phyloP scores from a whole-genome alignment of 2,888 invertebrate genomes.

The Callosobruchus maculatus region DNA sequence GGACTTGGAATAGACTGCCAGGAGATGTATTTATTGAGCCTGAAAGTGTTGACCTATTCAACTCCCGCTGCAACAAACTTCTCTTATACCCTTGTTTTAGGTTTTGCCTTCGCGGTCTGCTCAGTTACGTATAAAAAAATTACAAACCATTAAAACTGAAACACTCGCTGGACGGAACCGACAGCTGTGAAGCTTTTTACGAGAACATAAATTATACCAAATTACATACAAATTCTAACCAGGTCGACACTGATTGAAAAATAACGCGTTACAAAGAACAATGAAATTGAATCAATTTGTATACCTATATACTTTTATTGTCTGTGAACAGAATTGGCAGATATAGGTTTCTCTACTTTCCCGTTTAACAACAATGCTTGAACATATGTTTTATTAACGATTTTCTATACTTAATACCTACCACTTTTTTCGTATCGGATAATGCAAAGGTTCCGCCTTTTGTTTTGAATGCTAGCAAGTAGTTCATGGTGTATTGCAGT shows the following conservation, averaged over 20 bases:
- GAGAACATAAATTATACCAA: not conserved
- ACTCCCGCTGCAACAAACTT: no score
- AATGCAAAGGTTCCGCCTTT: not conserved
- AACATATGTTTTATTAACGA: not conserved
- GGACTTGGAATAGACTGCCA: no score
- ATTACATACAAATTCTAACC: not conserved
- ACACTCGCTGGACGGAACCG: not conserved
- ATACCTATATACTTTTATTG: conserved; percentile 7
- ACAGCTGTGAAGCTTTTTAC: not conserved
- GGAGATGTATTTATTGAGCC: no score
- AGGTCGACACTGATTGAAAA: not conserved
- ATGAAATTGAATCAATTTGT: conserved; percentile 12
- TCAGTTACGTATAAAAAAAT: no score
- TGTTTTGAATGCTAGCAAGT: not conserved
- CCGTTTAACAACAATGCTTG: not conserved
- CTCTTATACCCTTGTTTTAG: no score
- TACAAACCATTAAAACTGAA: no score
- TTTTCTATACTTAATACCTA: not conserved
- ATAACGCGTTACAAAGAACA: conserved; percentile 4
- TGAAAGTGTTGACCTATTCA: no score
- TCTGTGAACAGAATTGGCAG: conserved; percentile 16
- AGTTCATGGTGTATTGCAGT: not conserved
- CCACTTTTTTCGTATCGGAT: not conserved
- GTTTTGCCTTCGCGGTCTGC: no score
- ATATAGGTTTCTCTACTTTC: conserved; percentile 24